Conservation (phyloP, 2,113 vertebrate genomes). For the Sturnus vulgaris region DNA sequence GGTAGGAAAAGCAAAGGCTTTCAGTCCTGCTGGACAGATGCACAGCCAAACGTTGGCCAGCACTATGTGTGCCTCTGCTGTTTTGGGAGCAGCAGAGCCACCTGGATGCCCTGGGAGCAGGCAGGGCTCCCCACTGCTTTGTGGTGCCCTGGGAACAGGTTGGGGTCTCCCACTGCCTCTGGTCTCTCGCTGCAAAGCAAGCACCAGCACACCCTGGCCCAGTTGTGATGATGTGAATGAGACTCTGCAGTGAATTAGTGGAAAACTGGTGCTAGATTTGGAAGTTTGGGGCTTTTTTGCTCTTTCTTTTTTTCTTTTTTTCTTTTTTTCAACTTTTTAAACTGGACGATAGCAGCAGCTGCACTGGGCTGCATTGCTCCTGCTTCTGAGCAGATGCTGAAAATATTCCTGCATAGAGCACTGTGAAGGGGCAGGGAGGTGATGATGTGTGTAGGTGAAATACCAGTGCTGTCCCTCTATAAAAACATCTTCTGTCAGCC, state of each 20-base stretch:
- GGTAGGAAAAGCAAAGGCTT: neutral
- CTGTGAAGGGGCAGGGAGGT: neutral
- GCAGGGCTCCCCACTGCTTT: neutral
- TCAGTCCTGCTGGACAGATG: neutral
- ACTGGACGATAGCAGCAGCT: neutral
- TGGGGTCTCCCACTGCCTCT: neutral
- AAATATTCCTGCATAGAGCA: neutral
- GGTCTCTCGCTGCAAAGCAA: neutral
- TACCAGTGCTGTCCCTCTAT: neutral
- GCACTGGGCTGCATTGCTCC: neutral
- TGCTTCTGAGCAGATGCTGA: neutral
- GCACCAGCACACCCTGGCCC: neutral
- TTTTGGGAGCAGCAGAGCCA: neutral
- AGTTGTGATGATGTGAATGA: rapidly evolving
- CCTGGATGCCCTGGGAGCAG: neutral
- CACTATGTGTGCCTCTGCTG: neutral
- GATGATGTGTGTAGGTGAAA: neutral
- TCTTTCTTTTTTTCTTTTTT: neutral
- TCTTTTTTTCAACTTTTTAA: neutral
- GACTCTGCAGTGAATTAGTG: neutral
- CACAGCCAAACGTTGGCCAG: neutral
- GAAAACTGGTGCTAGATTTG: neutral
- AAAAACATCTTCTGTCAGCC: neutral
- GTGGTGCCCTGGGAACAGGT: neutral
- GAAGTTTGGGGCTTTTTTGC: neutral